Percentiles rank a stretch among this genome's conserved stretches.
Conservation (phyloP, 2,797 vertebrate species). For the Mus caroli region DNA sequence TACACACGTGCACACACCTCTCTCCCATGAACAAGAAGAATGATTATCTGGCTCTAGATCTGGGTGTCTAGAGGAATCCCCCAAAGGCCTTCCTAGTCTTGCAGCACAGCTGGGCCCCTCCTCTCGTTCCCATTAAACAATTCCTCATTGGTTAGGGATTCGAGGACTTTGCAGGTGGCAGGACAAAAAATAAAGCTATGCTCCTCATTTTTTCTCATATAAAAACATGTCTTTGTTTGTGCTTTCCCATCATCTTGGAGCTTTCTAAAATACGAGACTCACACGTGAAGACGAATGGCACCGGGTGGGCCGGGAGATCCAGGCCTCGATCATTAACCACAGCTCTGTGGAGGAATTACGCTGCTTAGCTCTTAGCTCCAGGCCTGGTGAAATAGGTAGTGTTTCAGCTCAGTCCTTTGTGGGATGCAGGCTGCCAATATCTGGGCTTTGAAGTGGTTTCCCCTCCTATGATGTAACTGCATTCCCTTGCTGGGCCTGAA, state of each 20-base stretch:
- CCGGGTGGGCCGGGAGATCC: constrained; percentile 37
- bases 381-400: constrained; percentile 84
- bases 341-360: constrained; percentile 82
- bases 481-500: constrained; percentile 81
- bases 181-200: neutral
- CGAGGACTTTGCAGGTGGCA: constrained; percentile 70
- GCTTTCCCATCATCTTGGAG: constrained; percentile 62
- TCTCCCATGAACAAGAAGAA: neutral
- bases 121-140: neutral
- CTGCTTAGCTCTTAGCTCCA: constrained; percentile 80
- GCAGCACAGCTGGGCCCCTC: neutral
- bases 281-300: constrained; percentile 16
- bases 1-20: neutral
- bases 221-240: constrained; percentile 65
- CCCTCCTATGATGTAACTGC: constrained; percentile 85
- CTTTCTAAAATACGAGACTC: constrained; percentile 67
- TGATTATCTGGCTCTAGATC: neutral
- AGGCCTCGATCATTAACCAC: constrained; percentile 77
- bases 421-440: constrained; percentile 85
- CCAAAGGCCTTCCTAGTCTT: neutral
- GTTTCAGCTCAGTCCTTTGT: constrained; percentile 85
- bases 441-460: constrained; percentile 87
- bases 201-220: neutral
- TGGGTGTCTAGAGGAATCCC: neutral
- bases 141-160: neutral